Percentiles rank a stretch among this genome's conserved stretches.
Conservation (phyloP, 2,113 vertebrate species). For the Callionymus lyra region DNA sequence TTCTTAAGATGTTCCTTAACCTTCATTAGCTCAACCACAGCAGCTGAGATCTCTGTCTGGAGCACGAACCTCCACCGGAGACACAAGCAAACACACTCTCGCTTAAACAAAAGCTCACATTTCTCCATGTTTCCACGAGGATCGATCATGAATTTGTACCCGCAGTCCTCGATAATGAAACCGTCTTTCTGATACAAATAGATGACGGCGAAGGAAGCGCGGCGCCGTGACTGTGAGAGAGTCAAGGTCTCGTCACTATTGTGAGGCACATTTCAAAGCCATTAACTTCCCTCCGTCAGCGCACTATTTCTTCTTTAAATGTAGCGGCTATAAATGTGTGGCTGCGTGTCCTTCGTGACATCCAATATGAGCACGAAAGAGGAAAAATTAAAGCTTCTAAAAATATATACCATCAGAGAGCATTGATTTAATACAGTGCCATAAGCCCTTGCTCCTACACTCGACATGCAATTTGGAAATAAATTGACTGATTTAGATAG, state of each 20-base stretch:
- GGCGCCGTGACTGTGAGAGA: slow-evolving; percentile 38
- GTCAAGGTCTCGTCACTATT: slow-evolving; percentile 57
- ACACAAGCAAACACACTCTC: no score
- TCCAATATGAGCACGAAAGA: slow-evolving; percentile 64
- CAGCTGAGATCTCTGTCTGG: no score
- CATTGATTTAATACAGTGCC: slow-evolving; percentile 75
- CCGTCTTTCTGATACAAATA: slow-evolving; percentile 49
- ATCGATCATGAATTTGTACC: no score
- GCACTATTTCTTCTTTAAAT: slow-evolving; percentile 58
- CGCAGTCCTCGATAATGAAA: no score
- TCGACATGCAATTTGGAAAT: slow-evolving; percentile 78
- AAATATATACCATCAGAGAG: slow-evolving; percentile 63
- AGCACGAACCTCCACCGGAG: no score
- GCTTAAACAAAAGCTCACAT: no score
- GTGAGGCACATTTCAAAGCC: slow-evolving; percentile 45
- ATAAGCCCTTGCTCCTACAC: slow-evolving; percentile 68
- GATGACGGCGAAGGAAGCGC: slow-evolving; percentile 30
- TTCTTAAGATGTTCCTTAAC: no score
- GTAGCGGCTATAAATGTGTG: slow-evolving; percentile 60
- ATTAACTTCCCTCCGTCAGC: slow-evolving; percentile 65
- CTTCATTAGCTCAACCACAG: no score
- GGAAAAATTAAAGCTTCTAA: slow-evolving; percentile 69
- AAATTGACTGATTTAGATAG: slow-evolving; percentile 77
- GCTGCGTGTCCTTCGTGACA: slow-evolving; percentile 68
- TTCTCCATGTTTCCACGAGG: slow-evolving; percentile 20